Conservation (phyloP, 2,888 invertebrate species). For the Caenorhabditis sp. region DNA sequence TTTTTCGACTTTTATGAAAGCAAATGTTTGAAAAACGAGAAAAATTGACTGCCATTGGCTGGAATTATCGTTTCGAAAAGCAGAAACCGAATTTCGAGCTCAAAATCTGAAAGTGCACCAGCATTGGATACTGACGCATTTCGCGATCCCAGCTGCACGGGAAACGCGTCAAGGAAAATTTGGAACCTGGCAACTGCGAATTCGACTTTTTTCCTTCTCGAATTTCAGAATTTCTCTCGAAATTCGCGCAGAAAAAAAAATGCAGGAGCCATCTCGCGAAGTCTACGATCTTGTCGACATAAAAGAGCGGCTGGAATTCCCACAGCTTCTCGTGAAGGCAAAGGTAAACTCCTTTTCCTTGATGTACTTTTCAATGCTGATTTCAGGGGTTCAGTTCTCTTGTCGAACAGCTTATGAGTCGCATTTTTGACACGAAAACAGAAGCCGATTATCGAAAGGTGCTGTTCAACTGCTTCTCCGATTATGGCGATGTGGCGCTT, state of each 20-base stretch:
- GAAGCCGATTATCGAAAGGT: background rate
- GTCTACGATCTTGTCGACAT: conserved; percentile 36
- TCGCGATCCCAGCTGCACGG: conserved; percentile 14
- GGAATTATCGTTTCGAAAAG: background rate
- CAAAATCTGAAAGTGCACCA: conserved; percentile 10
- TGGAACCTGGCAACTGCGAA: conserved; percentile 39
- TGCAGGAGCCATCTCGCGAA: background rate
- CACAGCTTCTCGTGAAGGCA: background rate
- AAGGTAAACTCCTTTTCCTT: conserved; percentile 4
- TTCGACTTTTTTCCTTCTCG: no score
- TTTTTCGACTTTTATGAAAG: background rate
- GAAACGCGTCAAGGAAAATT: conserved; percentile 13
- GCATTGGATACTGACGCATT: conserved; percentile 7
- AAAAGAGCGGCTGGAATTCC: conserved; percentile 1
- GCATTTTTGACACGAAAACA: background rate
- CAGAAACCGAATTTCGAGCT: background rate
- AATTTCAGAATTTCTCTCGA: conserved; percentile 12
- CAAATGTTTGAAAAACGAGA: no score
- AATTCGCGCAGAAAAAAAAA: background rate
- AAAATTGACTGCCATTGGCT: no score
- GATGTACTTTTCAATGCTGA: background rate
- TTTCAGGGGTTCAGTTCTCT: conserved; percentile 51
- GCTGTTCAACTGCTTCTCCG: conserved; percentile 42
- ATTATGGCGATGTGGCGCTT: conserved; percentile 8
- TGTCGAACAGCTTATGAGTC: background rate